Evolutionary conservation across 2,888 invertebrate genomes (phyloP), one percentile per base, ranked within the genome.

Genomic region (Drosophila kuntzei): DNA sequence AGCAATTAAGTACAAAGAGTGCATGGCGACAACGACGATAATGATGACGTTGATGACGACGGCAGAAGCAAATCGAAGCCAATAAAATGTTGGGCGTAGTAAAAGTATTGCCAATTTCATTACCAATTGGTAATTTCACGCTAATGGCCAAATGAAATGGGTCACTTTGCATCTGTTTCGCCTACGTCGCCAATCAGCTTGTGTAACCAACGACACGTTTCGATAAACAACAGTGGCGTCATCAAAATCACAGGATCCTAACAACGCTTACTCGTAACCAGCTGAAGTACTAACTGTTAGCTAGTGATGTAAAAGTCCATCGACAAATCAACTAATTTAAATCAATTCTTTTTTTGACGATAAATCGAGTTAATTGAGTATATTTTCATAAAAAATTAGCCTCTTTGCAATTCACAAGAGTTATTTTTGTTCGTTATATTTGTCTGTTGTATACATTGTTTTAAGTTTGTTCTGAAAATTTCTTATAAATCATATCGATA

Each of bases 101-200:
- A 65, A 82, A 77, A 76, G 73, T 72, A 73, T 84, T 79, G 82
- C 79, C 74, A 79, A 85, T 87, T 85, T 87, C 65, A 87, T 84
- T 84, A 81, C 71, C 82, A 72, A 87, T 54, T 54, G 53, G 20
- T 11, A 54, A 54, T 85, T 87, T 83, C 64, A 69, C 84, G 75
- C 66, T 69, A 67, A 63, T 61, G 62, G 59, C 62, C 60, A 65
- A 67, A 53, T 65, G 44, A 68, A 79, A 73, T 67, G 60, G 62
- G 47, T 59, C 55, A 60, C 22, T 54, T 43, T 7, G 27, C 41
- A 57, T 14, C 16, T 49, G 27, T 16, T 37, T 20, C 44, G 34
- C n/a, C 51, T 14, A 43, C 37, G 37, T 14, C 36, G 36, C 36
- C 16, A 37, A 37, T 44, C 62, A 63, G 34, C 34, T 76, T 68